phyloP scores from a whole-genome alignment of 2,888 invertebrate species.

The Glaucopsyche alexis region DNA sequence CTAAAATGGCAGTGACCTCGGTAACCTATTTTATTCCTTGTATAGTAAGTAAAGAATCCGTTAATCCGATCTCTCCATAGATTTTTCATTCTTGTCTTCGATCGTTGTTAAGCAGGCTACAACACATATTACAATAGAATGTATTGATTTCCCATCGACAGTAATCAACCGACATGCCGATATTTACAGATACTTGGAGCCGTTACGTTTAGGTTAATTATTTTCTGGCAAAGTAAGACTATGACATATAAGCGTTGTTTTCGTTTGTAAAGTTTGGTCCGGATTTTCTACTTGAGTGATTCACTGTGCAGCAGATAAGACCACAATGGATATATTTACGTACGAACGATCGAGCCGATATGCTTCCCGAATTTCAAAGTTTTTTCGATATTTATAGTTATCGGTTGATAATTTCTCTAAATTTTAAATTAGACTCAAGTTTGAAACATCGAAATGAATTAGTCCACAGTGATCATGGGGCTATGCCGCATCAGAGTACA shows the following conservation, averaged over 20 bases:
- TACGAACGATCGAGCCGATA: slow-evolving; percentile 58
- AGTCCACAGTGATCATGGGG: slow-evolving; percentile 76
- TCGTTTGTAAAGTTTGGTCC: slow-evolving; percentile 55
- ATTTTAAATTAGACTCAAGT: slow-evolving; percentile 73
- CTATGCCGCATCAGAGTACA: slow-evolving; percentile 76
- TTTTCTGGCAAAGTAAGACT: slow-evolving; percentile 59
- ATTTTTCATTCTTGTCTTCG: slow-evolving; percentile 63
- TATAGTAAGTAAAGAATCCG: slow-evolving; percentile 76
- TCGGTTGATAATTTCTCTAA: slow-evolving; percentile 77
- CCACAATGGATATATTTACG: slow-evolving; percentile 72
- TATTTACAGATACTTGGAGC: slow-evolving; percentile 76
- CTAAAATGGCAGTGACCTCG: slow-evolving; percentile 57
- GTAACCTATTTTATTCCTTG: slow-evolving; percentile 59
- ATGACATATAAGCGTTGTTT: slow-evolving; percentile 46
- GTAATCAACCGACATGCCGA: slow-evolving; percentile 75
- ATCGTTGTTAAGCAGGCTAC: slow-evolving; percentile 70
- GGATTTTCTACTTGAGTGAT: slow-evolving; percentile 73
- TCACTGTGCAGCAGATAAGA: slow-evolving; percentile 66
- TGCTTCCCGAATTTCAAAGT: slow-evolving; percentile 52
- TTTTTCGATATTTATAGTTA: slow-evolving; percentile 57
- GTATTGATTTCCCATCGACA: slow-evolving; percentile 76
- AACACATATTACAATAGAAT: slow-evolving; percentile 78
- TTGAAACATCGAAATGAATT: slow-evolving; percentile 76
- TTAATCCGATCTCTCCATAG: slow-evolving; percentile 76
- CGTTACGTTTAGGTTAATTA: slow-evolving; percentile 67